Conservation (phyloP, 2,113 vertebrate genomes). For the Nyctereutes procyonoides region DNA sequence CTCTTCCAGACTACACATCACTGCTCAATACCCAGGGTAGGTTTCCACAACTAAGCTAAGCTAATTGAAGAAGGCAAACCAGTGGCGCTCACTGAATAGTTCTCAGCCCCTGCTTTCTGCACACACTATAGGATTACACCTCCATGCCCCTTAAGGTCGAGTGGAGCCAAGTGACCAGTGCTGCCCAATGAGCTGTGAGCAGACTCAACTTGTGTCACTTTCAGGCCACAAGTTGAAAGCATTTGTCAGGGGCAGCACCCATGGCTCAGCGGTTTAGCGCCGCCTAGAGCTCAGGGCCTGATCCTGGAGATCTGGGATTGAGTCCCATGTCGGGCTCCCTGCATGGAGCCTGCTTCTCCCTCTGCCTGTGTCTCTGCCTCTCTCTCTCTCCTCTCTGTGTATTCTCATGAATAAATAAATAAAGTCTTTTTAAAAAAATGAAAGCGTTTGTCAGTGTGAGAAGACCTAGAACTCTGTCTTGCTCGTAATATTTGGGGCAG, state of each 20-base stretch:
- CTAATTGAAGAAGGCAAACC: neutral
- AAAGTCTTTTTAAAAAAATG: too few species aligned
- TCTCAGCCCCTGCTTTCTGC: neutral
- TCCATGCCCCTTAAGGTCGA: neutral
- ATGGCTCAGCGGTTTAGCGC: too few species aligned
- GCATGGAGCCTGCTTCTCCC: too few species aligned
- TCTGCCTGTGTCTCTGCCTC: too few species aligned
- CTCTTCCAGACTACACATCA: too few species aligned
- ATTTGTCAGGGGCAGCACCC: too few species aligned
- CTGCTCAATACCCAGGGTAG: neutral
- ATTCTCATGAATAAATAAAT: too few species aligned
- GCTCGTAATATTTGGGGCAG: neutral
- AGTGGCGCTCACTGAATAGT: neutral
- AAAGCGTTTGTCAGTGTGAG: neutral
- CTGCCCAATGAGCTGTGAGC: neutral
- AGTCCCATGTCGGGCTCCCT: too few species aligned
- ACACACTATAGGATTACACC: fast-evolving
- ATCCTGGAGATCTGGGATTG: too few species aligned
- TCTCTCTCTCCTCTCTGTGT: too few species aligned
- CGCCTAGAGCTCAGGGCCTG: too few species aligned
- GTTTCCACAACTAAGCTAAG: neutral
- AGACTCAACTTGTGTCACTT: neutral
- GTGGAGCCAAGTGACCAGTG: neutral
- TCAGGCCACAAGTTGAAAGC: neutral
- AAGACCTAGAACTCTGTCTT: neutral